Conservation (phyloP, 2,113 vertebrate genomes). For the Pionites leucogaster region DNA sequence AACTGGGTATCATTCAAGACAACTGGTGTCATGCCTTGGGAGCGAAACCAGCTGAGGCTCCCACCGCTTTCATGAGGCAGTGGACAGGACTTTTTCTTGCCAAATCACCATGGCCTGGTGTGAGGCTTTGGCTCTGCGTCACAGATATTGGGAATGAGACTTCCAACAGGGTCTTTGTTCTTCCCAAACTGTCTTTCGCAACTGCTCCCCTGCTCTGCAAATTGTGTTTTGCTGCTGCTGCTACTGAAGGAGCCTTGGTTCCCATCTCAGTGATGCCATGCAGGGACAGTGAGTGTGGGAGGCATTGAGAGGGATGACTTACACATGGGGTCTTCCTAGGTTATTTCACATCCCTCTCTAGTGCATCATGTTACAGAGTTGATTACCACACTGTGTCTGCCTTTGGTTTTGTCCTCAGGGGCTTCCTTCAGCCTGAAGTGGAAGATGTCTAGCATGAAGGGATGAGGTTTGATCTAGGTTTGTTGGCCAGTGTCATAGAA, state of each 20-base stretch:
- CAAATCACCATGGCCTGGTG: background rate
- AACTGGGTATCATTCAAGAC: background rate
- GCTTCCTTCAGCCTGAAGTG: background rate
- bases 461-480: background rate
- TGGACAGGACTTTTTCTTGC: background rate
- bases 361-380: rapidly evolving
- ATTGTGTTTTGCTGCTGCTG: background rate
- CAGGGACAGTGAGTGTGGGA: rapidly evolving
- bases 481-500: background rate
- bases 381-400: background rate
- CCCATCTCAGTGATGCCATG: rapidly evolving
- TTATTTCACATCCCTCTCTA: background rate
- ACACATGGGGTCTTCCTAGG: background rate
- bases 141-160: background rate
- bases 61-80: background rate
- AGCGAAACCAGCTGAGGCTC: background rate
- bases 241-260: background rate
- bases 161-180: constrained; percentile 18
- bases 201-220: background rate
- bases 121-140: background rate
- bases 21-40: background rate
- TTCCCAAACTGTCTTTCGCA: background rate
- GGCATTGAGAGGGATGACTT: background rate
- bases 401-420: background rate
- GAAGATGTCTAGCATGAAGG: rapidly evolving